Evolutionary conservation across 2,113 vertebrate species (phyloP), one percentile per base, ranked within the genome.

Genomic region (Poecile atricapillus): DNA sequence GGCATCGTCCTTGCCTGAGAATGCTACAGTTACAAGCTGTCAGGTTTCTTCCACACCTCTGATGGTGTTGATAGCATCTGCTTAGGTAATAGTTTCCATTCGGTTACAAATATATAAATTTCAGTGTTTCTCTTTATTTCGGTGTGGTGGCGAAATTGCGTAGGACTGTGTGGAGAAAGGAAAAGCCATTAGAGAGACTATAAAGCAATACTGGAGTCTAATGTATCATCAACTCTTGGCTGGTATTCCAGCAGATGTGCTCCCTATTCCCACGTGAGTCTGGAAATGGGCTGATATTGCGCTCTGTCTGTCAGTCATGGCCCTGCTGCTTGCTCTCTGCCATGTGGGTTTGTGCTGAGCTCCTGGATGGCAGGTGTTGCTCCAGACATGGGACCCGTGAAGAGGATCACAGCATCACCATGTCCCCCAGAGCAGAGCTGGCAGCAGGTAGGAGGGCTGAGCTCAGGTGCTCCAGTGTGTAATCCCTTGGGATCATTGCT

Each of bases 231-330:
- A 84, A 17, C 95, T 97, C 97, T 94, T 97, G 97, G 97, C 96
- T 94, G 82, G 89, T 79, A 70, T 64, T 97, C 96, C 97, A 96
- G 93, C 97, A 94, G 98, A 97, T 96, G 94, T 97, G 95, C 97
- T 98, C 93, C 86, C 82, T 97, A 94, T 98, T 98, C 98, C 98
- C 98, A 95, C 16, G 15, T 37, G 97, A 98, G 98, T 98, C 98
- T 99, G 98, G 97, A 97, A 98, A 97, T 65, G 88, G 90, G 91
- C 98, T 98, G 98, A 97, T 97, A 87, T 86, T 97, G 97, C 92
- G 37, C 97, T 90, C 95, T 63, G 85, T 98, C 97, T 79, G 25
- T 76, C 90, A 90, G 96, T 95, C 43, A 31, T n/a, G 90, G 77
- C 78, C 22, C 97, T 98, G 96, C 98, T 98, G 67, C 97, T 98